phyloP scores from a whole-genome alignment of 2,113 vertebrate genomes.

The Cnemophilus loriae region DNA sequence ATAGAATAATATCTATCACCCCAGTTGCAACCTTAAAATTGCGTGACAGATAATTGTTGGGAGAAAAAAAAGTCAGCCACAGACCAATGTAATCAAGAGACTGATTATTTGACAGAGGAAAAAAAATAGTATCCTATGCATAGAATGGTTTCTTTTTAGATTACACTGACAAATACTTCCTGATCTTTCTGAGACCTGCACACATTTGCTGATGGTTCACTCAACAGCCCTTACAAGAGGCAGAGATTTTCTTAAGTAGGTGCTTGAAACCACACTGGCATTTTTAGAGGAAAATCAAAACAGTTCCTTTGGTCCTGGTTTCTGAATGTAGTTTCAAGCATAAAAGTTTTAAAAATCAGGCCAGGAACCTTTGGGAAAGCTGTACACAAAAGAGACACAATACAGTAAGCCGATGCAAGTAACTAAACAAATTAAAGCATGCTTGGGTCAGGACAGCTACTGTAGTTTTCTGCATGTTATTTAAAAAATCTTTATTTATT shows the following conservation, averaged over 20 bases:
- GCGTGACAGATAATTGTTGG: background rate
- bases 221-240: background rate
- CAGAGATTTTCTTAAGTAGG: constrained; percentile 22
- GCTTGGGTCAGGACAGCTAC: background rate
- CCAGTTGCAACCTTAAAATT: background rate
- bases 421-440: background rate
- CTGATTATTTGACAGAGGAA: background rate
- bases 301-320: background rate
- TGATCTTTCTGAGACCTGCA: background rate
- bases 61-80: background rate
- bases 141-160: constrained; percentile 4
- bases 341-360: background rate
- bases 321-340: background rate
- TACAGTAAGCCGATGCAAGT: background rate
- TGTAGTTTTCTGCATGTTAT: background rate
- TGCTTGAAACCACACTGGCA: background rate
- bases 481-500: background rate
- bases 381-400: background rate
- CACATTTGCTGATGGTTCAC: background rate
- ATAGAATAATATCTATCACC: background rate
- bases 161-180: constrained; percentile 6
- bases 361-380: background rate
- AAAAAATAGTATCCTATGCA: constrained; percentile 1
- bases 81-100: constrained; percentile 17
- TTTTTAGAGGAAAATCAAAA: constrained; percentile 14